phyloP scores from a whole-genome alignment of 2,113 vertebrate species.

The Corvus hawaiiensis region DNA sequence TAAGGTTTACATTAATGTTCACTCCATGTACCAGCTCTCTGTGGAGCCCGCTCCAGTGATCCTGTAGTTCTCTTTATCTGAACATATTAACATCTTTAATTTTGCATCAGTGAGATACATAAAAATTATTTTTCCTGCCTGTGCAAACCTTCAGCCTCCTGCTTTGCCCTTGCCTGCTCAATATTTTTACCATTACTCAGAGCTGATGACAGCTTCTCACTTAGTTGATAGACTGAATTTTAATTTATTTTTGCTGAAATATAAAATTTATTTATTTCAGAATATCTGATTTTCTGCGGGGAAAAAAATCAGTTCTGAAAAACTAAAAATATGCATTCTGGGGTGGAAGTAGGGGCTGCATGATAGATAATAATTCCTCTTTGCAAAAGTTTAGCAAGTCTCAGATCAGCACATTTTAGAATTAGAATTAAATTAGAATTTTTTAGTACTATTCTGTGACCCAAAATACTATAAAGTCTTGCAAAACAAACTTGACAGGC shows the following conservation, averaged over 20 bases:
- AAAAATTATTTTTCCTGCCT: background rate
- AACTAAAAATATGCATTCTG: background rate
- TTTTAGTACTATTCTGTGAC: background rate
- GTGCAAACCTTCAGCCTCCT: background rate
- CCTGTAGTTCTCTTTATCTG: background rate
- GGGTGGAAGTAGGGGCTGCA: accelerated
- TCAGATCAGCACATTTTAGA: background rate
- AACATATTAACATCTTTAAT: background rate
- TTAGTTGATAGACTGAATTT: background rate
- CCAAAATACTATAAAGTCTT: background rate
- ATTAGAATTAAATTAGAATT: too few relatives aligned
- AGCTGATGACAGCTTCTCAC: background rate
- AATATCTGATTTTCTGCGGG: background rate
- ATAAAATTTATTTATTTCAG: background rate
- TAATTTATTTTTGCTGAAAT: background rate
- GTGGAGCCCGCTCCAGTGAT: background rate
- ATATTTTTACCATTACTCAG: background rate
- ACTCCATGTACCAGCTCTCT: background rate
- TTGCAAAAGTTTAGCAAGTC: background rate
- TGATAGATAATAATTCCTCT: background rate
- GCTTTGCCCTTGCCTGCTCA: background rate
- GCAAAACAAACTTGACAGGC: background rate
- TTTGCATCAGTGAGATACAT: background rate
- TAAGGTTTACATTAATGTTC: background rate
- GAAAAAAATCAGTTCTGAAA: background rate